Conservation (phyloP, 2,797 vertebrate genomes). For the Eulemur mongoz region DNA sequence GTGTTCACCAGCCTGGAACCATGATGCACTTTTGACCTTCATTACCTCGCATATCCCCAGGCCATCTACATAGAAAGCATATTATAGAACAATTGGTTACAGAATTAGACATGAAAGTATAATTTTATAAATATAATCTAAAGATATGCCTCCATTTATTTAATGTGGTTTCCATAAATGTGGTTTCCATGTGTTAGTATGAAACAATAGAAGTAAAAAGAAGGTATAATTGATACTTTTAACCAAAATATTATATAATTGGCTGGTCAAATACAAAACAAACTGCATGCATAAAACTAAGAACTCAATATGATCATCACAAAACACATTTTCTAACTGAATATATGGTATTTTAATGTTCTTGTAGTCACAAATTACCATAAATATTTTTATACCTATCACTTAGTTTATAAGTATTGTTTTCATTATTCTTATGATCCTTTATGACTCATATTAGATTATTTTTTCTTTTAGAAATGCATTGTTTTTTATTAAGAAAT, state of each 20-base stretch:
- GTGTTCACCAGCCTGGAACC: not conserved
- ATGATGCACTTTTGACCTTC: not conserved
- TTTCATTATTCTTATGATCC: not conserved
- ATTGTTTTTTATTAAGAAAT: not conserved
- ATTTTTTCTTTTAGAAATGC: not conserved
- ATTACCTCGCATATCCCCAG: not conserved
- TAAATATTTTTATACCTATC: not conserved
- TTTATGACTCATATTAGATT: not conserved
- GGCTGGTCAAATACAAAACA: not conserved
- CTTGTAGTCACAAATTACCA: not conserved
- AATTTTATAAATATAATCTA: not conserved
- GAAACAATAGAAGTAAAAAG: not conserved
- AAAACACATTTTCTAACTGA: not conserved
- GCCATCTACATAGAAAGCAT: not conserved
- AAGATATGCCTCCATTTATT: not conserved
- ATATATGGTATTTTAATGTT: not conserved
- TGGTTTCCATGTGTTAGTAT: not conserved
- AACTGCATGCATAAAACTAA: not conserved
- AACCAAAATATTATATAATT: not conserved
- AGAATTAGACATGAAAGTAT: not conserved
- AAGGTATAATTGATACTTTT: not conserved
- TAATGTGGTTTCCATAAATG: not conserved
- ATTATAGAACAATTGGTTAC: not conserved
- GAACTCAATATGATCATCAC: not conserved
- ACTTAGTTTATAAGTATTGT: not conserved